These are phyloP conservation scores for Acanthopleura granulata DNA, from an alignment of 2,888 invertebrate genomes.

Conservation along the genomic window DNA sequence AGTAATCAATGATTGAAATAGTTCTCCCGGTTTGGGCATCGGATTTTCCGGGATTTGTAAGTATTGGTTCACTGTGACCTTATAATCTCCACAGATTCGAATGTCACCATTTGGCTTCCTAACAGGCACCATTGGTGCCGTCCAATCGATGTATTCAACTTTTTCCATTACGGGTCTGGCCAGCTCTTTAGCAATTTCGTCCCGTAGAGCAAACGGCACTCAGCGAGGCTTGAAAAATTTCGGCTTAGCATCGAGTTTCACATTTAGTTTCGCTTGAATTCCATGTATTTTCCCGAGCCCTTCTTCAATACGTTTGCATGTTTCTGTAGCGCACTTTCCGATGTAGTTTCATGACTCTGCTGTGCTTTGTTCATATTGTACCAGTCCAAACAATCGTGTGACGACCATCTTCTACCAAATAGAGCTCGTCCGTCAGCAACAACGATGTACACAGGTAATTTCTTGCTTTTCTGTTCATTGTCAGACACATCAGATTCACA, in stretches of 20 bases:
- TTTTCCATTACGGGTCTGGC: not conserved
- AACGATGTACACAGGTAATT: not conserved
- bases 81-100: conserved; percentile 34
- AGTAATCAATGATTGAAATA: conserved; percentile 25
- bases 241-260: too few relatives aligned
- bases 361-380: not conserved
- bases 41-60: conserved; percentile 30
- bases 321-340: not conserved
- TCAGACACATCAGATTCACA: conserved; percentile 3
- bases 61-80: conserved; percentile 30
- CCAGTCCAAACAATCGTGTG: not conserved
- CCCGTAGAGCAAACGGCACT: too few relatives aligned
- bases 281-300: not conserved
- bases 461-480: not conserved
- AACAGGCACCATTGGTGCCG: conserved; percentile 26
- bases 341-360: not conserved
- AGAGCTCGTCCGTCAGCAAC: not conserved
- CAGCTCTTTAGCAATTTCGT: too few relatives aligned
- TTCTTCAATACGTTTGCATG: not conserved
- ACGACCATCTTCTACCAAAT: not conserved
- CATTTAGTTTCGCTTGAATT: not conserved
- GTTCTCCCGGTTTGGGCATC: conserved; percentile 31
- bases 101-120: conserved; percentile 24
- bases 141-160: conserved; percentile 25
- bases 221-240: too few relatives aligned